These are phyloP conservation scores for Pogonocherus hispidulus DNA, from an alignment of 2,888 invertebrate genomes.

Conservation along the genomic window DNA sequence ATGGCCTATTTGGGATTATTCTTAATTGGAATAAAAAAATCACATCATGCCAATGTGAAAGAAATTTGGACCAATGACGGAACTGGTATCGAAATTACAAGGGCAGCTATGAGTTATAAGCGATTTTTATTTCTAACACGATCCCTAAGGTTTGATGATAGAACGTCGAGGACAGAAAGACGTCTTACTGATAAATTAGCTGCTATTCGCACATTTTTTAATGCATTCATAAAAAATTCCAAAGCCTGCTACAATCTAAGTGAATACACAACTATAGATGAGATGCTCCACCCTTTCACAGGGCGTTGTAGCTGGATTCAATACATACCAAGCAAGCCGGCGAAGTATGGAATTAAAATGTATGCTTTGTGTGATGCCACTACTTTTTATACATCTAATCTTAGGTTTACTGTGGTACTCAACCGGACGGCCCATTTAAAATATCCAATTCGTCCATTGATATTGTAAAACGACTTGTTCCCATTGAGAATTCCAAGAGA, in stretches of 20 bases:
- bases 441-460: constrained; percentile 30
- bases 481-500: constrained; percentile 28
- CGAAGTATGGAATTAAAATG: constrained; percentile 34
- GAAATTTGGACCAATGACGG: background rate
- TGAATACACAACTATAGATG: too few relatives aligned
- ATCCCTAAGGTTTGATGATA: background rate
- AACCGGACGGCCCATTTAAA: constrained; percentile 28
- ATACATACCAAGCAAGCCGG: too few relatives aligned
- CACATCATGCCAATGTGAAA: too few relatives aligned
- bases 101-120: background rate
- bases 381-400: constrained; percentile 30
- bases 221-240: constrained; percentile 10
- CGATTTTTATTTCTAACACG: background rate
- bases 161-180: background rate
- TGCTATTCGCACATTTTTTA: background rate
- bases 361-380: constrained; percentile 36
- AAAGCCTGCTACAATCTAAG: background rate
- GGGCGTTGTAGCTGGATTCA: too few relatives aligned
- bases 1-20: too few relatives aligned
- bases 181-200: background rate
- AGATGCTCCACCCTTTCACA: too few relatives aligned
- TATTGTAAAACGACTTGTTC: constrained; percentile 36
- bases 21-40: too few relatives aligned
- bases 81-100: background rate
- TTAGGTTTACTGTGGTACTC: constrained; percentile 25